A percentile compares a stretch with the other conserved stretches of the same genome.
phyloP scores from a whole-genome alignment of 64 coral and sea anemone genomes.

The Astreopora myriophthalma region DNA sequence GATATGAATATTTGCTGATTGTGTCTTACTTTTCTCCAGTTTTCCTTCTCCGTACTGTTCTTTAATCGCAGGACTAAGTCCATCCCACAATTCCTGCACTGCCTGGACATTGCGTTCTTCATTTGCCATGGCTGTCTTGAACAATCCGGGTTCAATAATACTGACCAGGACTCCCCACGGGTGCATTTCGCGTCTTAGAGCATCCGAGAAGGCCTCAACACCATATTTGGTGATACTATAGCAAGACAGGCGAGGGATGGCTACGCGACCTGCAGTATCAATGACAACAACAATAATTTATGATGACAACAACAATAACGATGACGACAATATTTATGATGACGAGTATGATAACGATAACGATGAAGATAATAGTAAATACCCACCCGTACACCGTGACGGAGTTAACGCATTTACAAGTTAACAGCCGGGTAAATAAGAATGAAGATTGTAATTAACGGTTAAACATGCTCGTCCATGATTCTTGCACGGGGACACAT shows the following conservation, averaged over 20 bases:
- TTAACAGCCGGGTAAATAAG: too few species aligned
- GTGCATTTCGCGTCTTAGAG: constrained; percentile 40
- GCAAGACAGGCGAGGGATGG: not conserved
- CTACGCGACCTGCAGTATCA: not conserved
- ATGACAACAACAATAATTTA: too few species aligned
- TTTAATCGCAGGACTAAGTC: not conserved
- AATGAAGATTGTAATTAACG: too few species aligned
- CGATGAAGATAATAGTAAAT: too few species aligned
- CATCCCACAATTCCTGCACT: constrained; percentile 30
- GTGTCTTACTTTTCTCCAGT: constrained; percentile 30
- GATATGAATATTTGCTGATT: not conserved
- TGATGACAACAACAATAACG: too few species aligned
- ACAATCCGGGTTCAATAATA: constrained; percentile 46
- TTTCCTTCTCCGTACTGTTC: constrained; percentile 23
- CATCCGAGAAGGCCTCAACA: constrained; percentile 58
- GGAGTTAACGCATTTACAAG: too few species aligned
- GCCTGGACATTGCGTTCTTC: not conserved
- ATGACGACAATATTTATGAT: too few species aligned
- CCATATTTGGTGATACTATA: constrained; percentile 54
- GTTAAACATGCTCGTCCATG: too few species aligned
- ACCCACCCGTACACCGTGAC: too few species aligned
- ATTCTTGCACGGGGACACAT: too few species aligned
- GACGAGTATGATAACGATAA: too few species aligned
- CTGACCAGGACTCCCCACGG: constrained; percentile 47
- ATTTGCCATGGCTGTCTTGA: constrained; percentile 9